Evolutionary conservation across 2,113 vertebrate genomes (phyloP).

Genomic region (Sinocyclocheilus rhinocerous): DNA sequence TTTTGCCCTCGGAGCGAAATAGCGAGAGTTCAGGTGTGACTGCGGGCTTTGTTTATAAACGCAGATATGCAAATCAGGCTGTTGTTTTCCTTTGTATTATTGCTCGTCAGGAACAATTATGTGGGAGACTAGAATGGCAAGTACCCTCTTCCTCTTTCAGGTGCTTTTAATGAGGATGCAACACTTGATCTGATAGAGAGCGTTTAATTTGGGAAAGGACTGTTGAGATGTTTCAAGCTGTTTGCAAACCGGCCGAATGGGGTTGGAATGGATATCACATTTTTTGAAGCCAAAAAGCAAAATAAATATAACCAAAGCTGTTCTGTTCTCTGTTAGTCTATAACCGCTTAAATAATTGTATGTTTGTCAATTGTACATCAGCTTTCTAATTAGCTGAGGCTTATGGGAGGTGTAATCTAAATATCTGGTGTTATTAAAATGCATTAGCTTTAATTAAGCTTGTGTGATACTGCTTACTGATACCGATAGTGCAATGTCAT

Average conservation of each 20-base stretch:
- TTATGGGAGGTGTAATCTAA: conserved; percentile 71
- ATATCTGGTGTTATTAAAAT: conserved; percentile 70
- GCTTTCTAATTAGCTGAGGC: conserved; percentile 70
- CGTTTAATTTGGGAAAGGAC: conserved; percentile 21
- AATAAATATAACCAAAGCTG: neutral
- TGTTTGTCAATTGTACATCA: conserved; percentile 21
- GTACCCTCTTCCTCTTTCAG: conserved; percentile 14
- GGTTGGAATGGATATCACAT: neutral
- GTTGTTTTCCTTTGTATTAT: conserved; percentile 42
- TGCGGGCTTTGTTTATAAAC: conserved; percentile 54
- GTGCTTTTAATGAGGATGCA: conserved; percentile 9
- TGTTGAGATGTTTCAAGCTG: conserved; percentile 11
- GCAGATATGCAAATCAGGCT: conserved; percentile 52
- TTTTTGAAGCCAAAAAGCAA: neutral
- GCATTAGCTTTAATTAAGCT: conserved; percentile 77
- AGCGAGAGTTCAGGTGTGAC: conserved; percentile 54
- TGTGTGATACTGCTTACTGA: conserved; percentile 63
- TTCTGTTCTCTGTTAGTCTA: conserved; percentile 53
- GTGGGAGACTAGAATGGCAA: conserved; percentile 22
- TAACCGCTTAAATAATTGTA: conserved; percentile 37
- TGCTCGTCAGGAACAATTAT: conserved; percentile 27
- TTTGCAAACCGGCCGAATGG: neutral
- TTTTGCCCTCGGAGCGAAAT: conserved; percentile 49
- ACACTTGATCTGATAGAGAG: conserved; percentile 30
- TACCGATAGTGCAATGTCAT: conserved; percentile 68